Evolutionary conservation across 2,797 vertebrate genomes (phyloP).

Genomic region (Ptychadena robeensis): DNA sequence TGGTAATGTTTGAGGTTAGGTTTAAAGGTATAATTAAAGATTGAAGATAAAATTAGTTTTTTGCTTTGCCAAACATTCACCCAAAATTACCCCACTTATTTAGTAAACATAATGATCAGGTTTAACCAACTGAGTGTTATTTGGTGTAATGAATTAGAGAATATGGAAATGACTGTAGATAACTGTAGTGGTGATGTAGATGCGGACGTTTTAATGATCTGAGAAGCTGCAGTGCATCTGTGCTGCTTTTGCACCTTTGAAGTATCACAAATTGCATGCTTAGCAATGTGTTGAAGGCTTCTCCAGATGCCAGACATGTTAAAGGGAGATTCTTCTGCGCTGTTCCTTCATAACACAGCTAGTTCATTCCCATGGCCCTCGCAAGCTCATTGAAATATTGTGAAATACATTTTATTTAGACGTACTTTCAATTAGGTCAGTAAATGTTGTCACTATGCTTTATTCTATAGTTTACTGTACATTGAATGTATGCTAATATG

Average conservation of each 20-base stretch:
- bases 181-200: constrained; percentile 12
- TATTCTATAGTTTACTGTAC: background rate
- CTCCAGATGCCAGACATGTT: constrained; percentile 52
- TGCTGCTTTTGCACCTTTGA: constrained; percentile 59
- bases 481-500: background rate
- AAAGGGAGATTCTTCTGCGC: constrained; percentile 27
- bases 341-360: constrained; percentile 2
- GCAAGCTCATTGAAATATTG: background rate
- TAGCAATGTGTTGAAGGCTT: constrained; percentile 59
- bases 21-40: too few species aligned
- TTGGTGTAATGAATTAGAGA: constrained; percentile 5
- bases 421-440: background rate
- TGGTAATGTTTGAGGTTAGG: too few species aligned
- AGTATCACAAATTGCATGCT: constrained; percentile 50
- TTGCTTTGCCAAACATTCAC: background rate
- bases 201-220: constrained; percentile 41
- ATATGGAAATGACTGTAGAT: constrained; percentile 12
- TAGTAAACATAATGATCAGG: background rate
- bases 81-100: background rate
- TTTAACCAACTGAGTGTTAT: background rate
- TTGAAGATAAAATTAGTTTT: too few species aligned
- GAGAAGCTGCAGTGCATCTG: constrained; percentile 52
- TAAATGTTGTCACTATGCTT: background rate
- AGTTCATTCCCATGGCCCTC: background rate
- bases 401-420: background rate